Percentiles rank a stretch among this genome's conserved stretches.
phyloP scores from a whole-genome alignment of 2,888 invertebrate genomes.

The Operophtera brumata region DNA sequence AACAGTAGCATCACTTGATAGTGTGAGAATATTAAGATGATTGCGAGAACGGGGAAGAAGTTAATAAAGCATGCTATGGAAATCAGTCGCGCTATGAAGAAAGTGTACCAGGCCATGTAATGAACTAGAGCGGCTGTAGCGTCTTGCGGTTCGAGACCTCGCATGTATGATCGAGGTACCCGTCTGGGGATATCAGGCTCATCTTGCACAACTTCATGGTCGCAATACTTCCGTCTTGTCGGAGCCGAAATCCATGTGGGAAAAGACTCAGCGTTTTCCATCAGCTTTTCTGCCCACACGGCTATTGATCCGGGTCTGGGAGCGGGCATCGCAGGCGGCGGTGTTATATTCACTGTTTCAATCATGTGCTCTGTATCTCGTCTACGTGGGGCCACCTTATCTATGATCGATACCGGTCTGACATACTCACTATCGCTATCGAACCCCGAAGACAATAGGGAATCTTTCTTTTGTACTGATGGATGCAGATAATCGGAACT shows the following conservation, averaged over 20 bases:
- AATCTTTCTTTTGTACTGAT: conserved; percentile 30
- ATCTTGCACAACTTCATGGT: conserved; percentile 55
- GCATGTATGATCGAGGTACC: conserved; percentile 74
- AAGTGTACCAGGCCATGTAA: conserved; percentile 89
- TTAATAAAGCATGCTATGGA: conserved; percentile 85
- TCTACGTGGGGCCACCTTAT: conserved; percentile 62
- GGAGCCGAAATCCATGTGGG: conserved; percentile 76
- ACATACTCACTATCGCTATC: conserved; percentile 68
- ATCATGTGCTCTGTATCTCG: conserved; percentile 57
- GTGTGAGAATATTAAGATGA: conserved; percentile 82
- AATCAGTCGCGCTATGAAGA: conserved; percentile 85
- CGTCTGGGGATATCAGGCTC: conserved; percentile 67
- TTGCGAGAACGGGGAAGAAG: conserved; percentile 82
- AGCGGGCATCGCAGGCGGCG: conserved; percentile 72
- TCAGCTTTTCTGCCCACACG: conserved; percentile 73
- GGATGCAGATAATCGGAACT: conserved; percentile 63
- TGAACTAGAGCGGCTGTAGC: conserved; percentile 84
- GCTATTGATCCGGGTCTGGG: conserved; percentile 67
- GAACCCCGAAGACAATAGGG: conserved; percentile 36
- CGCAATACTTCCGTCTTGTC: conserved; percentile 62
- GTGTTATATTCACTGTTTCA: conserved; percentile 69
- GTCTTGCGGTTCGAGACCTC: conserved; percentile 88
- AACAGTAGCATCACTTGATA: conserved; percentile 84
- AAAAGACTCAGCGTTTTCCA: conserved; percentile 80
- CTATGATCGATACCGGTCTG: conserved; percentile 63